These are phyloP conservation scores for Hypomecis punctinalis DNA, from an alignment of 2,888 invertebrate species.

Conservation along the genomic window DNA sequence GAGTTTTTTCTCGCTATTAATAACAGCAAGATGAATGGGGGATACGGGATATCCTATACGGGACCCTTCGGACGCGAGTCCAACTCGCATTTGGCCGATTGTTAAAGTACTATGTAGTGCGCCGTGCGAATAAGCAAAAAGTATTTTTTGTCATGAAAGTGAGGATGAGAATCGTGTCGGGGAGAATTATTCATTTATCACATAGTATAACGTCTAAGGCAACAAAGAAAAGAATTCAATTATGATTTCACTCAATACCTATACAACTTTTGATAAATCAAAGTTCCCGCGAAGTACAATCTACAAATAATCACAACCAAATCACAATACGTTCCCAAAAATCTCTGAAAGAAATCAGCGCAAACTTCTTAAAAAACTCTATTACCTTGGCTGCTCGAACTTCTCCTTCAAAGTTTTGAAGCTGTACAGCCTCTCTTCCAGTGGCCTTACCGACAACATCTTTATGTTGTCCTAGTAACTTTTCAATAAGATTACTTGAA, in stretches of 20 bases:
- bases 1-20: no score
- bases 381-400: conserved; percentile 75
- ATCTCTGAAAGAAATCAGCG: not conserved
- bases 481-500: not conserved
- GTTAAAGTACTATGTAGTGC: no score
- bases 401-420: conserved; percentile 75
- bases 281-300: not conserved
- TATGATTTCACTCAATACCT: not conserved
- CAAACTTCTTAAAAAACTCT: conserved; percentile 11
- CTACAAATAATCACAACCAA: not conserved
- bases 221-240: no score
- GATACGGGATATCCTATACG: no score
- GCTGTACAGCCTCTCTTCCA: conserved; percentile 70
- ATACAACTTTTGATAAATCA: not conserved
- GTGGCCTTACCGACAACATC: conserved; percentile 68
- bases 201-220: no score
- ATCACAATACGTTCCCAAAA: conserved; percentile 4
- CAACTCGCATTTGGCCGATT: no score
- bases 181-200: no score
- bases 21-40: no score
- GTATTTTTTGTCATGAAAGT: no score
- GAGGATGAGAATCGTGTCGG: no score
- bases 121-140: no score
- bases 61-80: no score
- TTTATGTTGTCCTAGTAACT: conserved; percentile 39